Evolutionary conservation across 1,140 invertebrate genomes (phyloP).

Genomic region (Lineus longissimus): DNA sequence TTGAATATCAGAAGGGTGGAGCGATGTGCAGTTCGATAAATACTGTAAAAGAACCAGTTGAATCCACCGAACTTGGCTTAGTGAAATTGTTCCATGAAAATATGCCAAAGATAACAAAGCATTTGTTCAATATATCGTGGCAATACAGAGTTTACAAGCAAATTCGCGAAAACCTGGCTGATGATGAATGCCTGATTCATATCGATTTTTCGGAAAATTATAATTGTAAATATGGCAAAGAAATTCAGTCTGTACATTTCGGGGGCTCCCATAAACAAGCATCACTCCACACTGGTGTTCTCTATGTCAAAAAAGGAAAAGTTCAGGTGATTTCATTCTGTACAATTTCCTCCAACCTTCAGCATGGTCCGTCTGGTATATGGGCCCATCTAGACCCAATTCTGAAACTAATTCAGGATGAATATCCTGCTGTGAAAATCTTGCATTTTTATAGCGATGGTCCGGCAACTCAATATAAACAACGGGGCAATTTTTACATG

Average conservation of each 20-base stretch:
- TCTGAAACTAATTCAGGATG: neutral
- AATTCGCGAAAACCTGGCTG: neutral
- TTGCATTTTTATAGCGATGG: slow-evolving; percentile 13
- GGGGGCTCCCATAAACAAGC: slow-evolving; percentile 16
- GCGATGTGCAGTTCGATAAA: neutral
- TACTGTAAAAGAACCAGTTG: neutral
- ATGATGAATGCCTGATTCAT: slow-evolving; percentile 11
- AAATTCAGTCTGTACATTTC: slow-evolving; percentile 25
- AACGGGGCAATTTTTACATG: slow-evolving; percentile 11
- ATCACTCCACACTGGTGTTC: slow-evolving; percentile 21
- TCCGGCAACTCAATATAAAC: slow-evolving; percentile 12
- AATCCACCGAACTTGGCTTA: neutral
- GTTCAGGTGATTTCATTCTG: slow-evolving; percentile 3
- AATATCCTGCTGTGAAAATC: neutral
- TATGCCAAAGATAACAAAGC: neutral
- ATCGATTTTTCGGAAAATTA: slow-evolving; percentile 27
- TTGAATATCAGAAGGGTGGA: neutral
- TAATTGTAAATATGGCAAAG: slow-evolving; percentile 14
- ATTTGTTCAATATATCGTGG: slow-evolving; percentile 14
- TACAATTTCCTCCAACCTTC: slow-evolving; percentile 1
- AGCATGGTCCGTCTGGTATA: slow-evolving; percentile 14
- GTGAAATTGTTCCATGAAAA: neutral
- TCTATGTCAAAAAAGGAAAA: slow-evolving; percentile 2
- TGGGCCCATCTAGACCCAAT: slow-evolving; percentile 11
- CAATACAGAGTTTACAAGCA: slow-evolving; percentile 7